Conservation (phyloP, 2,797 vertebrate species). For the Pseudochirops corinnae region DNA sequence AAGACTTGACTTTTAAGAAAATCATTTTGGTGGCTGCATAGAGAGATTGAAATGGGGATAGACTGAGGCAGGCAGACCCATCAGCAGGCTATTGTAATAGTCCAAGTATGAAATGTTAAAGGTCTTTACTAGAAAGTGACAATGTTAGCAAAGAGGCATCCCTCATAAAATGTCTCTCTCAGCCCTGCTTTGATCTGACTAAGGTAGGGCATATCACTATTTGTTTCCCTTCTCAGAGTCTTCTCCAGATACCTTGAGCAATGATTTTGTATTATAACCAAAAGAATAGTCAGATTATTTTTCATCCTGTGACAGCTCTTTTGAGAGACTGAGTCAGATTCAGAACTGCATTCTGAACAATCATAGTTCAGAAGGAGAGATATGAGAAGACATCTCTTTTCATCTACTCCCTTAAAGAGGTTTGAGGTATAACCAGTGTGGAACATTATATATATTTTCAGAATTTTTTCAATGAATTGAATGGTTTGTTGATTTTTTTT, state of each 20-base stretch:
- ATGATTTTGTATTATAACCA: not conserved
- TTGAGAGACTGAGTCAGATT: not conserved
- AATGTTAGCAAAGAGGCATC: not conserved
- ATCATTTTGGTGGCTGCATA: not conserved
- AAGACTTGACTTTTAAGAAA: not conserved
- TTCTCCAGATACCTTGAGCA: not conserved
- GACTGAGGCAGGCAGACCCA: not conserved
- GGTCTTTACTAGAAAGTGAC: not conserved
- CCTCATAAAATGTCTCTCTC: not conserved
- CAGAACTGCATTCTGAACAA: not conserved
- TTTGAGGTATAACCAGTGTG: not conserved
- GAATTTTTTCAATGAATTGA: not conserved
- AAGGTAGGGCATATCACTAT: not conserved
- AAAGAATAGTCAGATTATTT: not conserved
- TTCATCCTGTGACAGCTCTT: not conserved
- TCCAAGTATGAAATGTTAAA: not conserved
- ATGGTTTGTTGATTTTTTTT: not conserved
- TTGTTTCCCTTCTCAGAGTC: not conserved
- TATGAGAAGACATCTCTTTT: too few species aligned
- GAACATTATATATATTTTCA: not conserved
- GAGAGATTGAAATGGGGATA: not conserved
- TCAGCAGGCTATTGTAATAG: not conserved
- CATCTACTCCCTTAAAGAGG: not conserved
- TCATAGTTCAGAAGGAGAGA: not conserved
- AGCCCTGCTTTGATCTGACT: not conserved